Evolutionary conservation across 2,113 vertebrate genomes (phyloP).

Genomic region (Leucopsar rothschildi): DNA sequence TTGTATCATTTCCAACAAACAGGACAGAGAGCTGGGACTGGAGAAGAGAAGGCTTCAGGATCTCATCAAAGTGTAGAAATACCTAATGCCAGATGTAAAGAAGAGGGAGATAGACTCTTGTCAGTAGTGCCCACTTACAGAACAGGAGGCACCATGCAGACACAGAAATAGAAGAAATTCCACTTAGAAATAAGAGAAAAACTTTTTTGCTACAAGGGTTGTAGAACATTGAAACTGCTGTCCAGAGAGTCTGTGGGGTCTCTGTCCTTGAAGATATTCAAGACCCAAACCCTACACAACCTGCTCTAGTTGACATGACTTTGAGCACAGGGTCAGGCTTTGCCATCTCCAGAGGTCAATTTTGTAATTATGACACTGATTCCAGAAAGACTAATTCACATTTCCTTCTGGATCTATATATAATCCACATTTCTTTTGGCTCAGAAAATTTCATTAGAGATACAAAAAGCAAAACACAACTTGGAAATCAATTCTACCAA

Average conservation of each 20-base stretch:
- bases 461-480: background rate
- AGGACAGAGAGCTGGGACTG: background rate
- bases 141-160: background rate
- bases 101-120: background rate
- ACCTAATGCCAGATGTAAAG: background rate
- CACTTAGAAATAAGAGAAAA: background rate
- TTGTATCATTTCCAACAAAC: background rate
- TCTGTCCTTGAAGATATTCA: background rate
- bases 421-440: background rate
- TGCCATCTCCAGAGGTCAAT: background rate
- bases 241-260: background rate
- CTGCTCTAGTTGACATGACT: background rate
- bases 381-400: background rate
- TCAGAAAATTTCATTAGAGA: background rate
- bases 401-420: background rate
- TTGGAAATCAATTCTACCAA: background rate
- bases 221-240: background rate
- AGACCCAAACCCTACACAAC: background rate
- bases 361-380: background rate
- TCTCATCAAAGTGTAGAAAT: background rate
- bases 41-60: background rate
- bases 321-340: background rate
- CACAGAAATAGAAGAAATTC: background rate
- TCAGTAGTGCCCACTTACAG: background rate
- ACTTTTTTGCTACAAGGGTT: background rate